Conservation (phyloP, 2,888 invertebrate genomes). For the Tubulanus polymorphus region DNA sequence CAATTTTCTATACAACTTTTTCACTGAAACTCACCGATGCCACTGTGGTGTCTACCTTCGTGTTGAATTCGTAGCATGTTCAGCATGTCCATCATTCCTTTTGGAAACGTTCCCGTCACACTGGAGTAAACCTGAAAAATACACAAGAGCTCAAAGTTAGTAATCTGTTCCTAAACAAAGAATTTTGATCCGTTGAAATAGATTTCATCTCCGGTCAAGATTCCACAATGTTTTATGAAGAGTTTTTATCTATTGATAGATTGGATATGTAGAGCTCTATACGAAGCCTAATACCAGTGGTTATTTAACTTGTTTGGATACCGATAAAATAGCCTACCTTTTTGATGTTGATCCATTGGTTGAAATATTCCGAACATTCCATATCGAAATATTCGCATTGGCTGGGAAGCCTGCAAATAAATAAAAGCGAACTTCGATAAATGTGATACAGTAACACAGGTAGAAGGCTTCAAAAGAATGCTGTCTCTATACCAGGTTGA, state of each 20-base stretch:
- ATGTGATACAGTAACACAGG: background rate
- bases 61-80: conserved; percentile 29
- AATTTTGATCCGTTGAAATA: no score
- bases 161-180: background rate
- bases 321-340: conserved; percentile 44
- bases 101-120: conserved; percentile 32
- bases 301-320: no score
- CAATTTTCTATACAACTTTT: no score
- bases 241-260: no score
- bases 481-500: no score
- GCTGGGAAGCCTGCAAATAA: conserved; percentile 52
- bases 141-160: background rate
- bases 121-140: conserved; percentile 33
- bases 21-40: conserved; percentile 36
- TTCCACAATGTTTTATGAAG: no score
- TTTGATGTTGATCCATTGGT: conserved; percentile 62
- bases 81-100: conserved; percentile 44
- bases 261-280: no score
- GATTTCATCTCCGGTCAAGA: no score
- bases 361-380: conserved; percentile 46
- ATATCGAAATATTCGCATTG: conserved; percentile 55
- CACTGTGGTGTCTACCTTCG: conserved; percentile 45
- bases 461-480: no score
- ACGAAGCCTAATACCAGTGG: no score
- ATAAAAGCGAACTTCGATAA: conserved; percentile 1